Base-by-base conservation (phyloP, 2,113 vertebrate genomes). In the Trochalopteron elliotii region DNA sequence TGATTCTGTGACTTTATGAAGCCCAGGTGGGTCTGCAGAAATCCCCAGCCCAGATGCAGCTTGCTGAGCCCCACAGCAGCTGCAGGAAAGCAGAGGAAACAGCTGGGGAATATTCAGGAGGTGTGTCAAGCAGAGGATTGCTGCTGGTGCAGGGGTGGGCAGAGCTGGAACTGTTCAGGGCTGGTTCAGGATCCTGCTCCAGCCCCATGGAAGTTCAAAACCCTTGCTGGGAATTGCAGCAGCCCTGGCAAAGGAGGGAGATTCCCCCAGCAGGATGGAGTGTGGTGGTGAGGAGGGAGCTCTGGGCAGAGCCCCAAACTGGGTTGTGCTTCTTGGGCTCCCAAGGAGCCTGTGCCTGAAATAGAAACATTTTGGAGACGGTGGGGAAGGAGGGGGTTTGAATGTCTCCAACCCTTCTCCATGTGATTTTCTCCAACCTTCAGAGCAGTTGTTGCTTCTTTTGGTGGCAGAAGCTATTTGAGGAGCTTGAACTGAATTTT, bases 401-500 rank as follows among this genome's bases (percentile, higher is more conserved):
- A 77, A 81, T 55, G 60, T 33, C 60, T 95, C 49, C 69, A 96
- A 44, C 31, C 61, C 64, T 91, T 93, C 57, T 80, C 59, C 20
- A 1, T 87, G 60, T 91, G 96, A 94, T 87, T 89, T 81, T 57
- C 42, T 65, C 71, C 74, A 72, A 22, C 19, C 52, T 78, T 94
- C 56, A 81, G 83, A 89, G 77, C 1, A 4, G 70, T 77, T 81
- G 83, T 35, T 84, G 84, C 70, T 95, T 96, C 92, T 91, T 89
- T 47, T 57, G 52, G 60, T 85, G 87, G 77, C 5, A 2, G 61
- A 52, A 95, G 61, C 89, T 93, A 92, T 93, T 93, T 35, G 25
- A 57, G 69, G 90, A 84, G 64, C 68, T 84, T 76, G 87, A 91
- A 80, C 77, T 94, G 87, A 75, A 49, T 91, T 85, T 85, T 89